Percentiles rank a stretch among this genome's conserved stretches.
These are phyloP conservation scores for Oscheius sp. DNA, from an alignment of 1,140 invertebrate species.

Conservation along the genomic window DNA sequence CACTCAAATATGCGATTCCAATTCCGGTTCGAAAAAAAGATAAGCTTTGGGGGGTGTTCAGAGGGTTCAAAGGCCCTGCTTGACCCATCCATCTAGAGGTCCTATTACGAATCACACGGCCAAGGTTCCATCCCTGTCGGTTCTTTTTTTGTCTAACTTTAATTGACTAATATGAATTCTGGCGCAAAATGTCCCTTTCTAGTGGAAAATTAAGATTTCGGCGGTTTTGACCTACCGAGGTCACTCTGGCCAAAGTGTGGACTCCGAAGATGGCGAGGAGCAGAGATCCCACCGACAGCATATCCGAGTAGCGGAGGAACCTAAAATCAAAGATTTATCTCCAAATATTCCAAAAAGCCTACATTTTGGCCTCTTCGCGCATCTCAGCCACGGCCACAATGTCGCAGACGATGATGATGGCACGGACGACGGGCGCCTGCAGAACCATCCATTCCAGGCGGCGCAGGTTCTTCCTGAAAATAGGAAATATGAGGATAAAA, in stretches of 20 bases:
- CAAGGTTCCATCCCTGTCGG: too few species aligned
- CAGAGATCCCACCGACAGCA: constrained; percentile 35
- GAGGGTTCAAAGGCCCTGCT: too few species aligned
- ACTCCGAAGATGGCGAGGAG: constrained; percentile 42
- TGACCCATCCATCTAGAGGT: too few species aligned
- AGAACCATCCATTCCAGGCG: constrained; percentile 41
- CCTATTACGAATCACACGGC: too few species aligned
- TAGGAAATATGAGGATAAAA: not conserved
- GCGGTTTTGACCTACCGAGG: constrained; percentile 26
- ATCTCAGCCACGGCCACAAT: constrained; percentile 39
- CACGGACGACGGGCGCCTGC: constrained; percentile 37
- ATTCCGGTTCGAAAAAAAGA: too few species aligned
- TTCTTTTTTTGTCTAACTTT: too few species aligned
- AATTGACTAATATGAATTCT: too few species aligned
- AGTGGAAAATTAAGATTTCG: too few species aligned
- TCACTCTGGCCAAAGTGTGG: constrained; percentile 37
- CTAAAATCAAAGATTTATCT: not conserved
- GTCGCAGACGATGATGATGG: constrained; percentile 35
- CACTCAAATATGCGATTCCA: too few species aligned
- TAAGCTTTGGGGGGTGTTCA: too few species aligned
- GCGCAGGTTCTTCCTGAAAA: constrained; percentile 38
- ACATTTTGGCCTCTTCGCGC: constrained; percentile 29
- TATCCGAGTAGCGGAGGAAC: constrained; percentile 34
- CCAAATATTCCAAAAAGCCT: not conserved
- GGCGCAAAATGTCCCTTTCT: too few species aligned